Percentiles rank a stretch among this genome's conserved stretches.
Evolutionary conservation across 2,113 vertebrate species (phyloP).

Genomic region (Oncorhynchus masou): DNA sequence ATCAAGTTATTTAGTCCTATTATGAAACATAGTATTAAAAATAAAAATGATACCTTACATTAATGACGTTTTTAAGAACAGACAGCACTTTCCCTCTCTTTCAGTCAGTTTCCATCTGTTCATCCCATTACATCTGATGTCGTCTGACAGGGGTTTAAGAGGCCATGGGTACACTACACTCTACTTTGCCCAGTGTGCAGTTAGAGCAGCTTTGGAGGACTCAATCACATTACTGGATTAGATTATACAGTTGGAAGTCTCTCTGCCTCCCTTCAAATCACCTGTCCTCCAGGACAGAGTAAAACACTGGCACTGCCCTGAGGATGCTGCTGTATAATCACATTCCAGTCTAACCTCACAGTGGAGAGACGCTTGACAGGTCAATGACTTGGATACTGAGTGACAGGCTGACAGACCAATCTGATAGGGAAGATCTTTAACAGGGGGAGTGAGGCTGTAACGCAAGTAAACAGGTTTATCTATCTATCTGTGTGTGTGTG

Average conservation of each 20-base stretch:
- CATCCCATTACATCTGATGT: background rate
- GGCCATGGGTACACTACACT: constrained; percentile 34
- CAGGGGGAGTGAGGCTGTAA: too few species aligned
- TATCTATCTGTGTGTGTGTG: background rate
- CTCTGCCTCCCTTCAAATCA: constrained; percentile 1
- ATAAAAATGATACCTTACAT: too few species aligned
- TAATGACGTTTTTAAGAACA: too few species aligned
- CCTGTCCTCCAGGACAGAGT: constrained; percentile 4
- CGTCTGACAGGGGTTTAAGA: constrained; percentile 58
- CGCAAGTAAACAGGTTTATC: background rate
- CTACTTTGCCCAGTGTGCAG: constrained; percentile 43
- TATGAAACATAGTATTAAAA: too few species aligned
- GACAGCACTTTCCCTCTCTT: too few species aligned
- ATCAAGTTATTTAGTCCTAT: too few species aligned
- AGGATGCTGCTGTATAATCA: too few species aligned
- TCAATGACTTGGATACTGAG: too few species aligned
- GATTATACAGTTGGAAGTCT: constrained; percentile 28
- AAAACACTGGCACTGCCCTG: background rate
- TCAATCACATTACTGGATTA: constrained; percentile 49
- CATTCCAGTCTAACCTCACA: too few species aligned
- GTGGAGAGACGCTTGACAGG: too few species aligned
- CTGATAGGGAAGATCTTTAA: background rate
- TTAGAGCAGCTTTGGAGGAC: constrained; percentile 6
- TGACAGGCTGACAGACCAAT: constrained; percentile 7
- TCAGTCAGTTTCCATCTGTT: background rate